Evolutionary conservation across 2,797 vertebrate species (phyloP).

Genomic region (Gymnoscopelus braueri): DNA sequence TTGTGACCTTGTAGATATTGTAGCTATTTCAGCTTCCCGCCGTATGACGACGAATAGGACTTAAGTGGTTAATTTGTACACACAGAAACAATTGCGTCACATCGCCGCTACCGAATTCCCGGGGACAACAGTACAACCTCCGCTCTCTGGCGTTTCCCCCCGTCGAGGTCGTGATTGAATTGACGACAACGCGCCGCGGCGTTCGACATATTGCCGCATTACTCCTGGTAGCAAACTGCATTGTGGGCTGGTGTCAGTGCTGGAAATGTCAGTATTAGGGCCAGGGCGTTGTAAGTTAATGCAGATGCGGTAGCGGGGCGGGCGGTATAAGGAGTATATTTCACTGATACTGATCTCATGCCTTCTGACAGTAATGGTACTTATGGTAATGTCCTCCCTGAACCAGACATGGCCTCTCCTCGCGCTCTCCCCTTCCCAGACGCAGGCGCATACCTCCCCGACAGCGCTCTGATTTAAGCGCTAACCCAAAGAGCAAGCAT

Average conservation of each 20-base stretch:
- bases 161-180: constrained; percentile 28
- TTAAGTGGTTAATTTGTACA: too few species aligned
- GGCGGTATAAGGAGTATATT: constrained; percentile 56
- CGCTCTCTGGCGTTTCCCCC: too few species aligned
- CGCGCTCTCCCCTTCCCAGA: constrained; percentile 25
- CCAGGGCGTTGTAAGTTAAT: constrained; percentile 61
- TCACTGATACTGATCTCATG: constrained; percentile 69
- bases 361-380: constrained; percentile 73
- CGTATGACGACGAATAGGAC: too few species aligned
- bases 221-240: constrained; percentile 44
- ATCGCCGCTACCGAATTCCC: too few species aligned
- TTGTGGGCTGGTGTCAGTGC: constrained; percentile 36
- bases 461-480: constrained; percentile 60
- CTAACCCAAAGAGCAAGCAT: too few species aligned
- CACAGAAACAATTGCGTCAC: too few species aligned
- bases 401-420: constrained; percentile 68
- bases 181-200: constrained; percentile 36
- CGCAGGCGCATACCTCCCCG: constrained; percentile 42
- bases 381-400: constrained; percentile 75
- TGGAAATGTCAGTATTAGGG: constrained; percentile 61
- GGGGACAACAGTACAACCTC: too few species aligned
- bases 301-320: constrained; percentile 46
- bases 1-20: too few species aligned
- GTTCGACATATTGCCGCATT: constrained; percentile 52
- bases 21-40: too few species aligned